Evolutionary conservation across 1,140 invertebrate species (phyloP), one percentile per base, ranked within the genome.

Genomic region (Drosophila navojoa): DNA sequence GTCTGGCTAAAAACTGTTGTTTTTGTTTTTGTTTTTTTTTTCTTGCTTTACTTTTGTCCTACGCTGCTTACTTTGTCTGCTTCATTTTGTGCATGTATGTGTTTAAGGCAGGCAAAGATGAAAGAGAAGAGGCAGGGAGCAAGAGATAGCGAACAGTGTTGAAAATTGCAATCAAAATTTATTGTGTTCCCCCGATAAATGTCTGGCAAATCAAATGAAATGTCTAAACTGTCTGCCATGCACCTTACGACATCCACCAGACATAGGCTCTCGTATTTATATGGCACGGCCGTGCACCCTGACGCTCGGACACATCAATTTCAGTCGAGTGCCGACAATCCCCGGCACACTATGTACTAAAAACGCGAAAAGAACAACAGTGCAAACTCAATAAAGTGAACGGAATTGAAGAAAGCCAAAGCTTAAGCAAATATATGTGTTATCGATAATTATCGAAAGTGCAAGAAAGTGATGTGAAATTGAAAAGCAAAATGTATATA

Each of bases 81-180:
- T 72, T 73, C 68, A 58, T 59, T 54, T 53, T 54, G 64, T 76
- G n/a, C n/a, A n/a, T n/a, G n/a, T n/a, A n/a, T n/a, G 58, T 71
- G 66, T 71, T 76, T 71, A 10, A 7, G 19, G 19, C 19, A 35
- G 15, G 5, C 5, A 29, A 6, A 29, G 9, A 22, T n/a, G 0
- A 32, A 25, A 15, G 16, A 19, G 35, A 1, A 38, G 19, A 40
- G 45, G 44, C 16, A 38, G 38, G 15, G 38, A 22, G 49, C 9
- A 25, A 29, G 22, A 3, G 25, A 29, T 29, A 15, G 62, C 2
- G 32, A 7, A 71, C 55, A 76, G 55, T 60, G 69, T 69, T 73
- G 71, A 64, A 73, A 73, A 69, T 76, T 76, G 70, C 74, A 68
- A 68, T 72, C 62, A 76, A 76, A 76, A 76, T 76, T 76, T 76